Evolutionary conservation across 2,888 invertebrate species (phyloP).

Genomic region (Leptinotarsa juncta): DNA sequence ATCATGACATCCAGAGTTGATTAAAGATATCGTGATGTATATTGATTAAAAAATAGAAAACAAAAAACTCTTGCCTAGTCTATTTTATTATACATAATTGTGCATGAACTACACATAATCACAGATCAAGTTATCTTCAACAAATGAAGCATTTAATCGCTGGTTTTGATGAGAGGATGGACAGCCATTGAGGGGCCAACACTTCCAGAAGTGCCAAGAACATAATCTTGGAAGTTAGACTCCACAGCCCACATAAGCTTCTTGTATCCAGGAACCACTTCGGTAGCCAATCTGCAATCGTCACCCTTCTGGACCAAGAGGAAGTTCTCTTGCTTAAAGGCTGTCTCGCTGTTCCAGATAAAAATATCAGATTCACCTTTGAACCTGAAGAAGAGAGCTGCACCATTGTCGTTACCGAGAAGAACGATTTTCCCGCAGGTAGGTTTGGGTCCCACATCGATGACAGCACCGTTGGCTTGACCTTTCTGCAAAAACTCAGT

Average conservation of each 20-base stretch:
- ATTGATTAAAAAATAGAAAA: not conserved
- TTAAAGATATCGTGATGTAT: conserved; percentile 4
- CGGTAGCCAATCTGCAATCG: conserved; percentile 72
- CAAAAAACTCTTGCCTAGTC: conserved; percentile 17
- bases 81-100: conserved; percentile 35
- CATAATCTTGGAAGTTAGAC: conserved; percentile 76
- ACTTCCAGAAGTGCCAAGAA: conserved; percentile 71
- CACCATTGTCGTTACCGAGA: conserved; percentile 72
- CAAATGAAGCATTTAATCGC: conserved; percentile 54
- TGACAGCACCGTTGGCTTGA: conserved; percentile 69
- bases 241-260: conserved; percentile 71
- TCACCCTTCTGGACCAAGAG: conserved; percentile 70
- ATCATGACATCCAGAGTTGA: not conserved
- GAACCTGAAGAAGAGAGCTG: conserved; percentile 72
- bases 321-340: conserved; percentile 70
- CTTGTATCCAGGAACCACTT: conserved; percentile 67
- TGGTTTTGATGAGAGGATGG: conserved; percentile 71
- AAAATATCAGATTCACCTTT: conserved; percentile 73
- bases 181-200: conserved; percentile 72
- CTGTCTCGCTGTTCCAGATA: conserved; percentile 73
- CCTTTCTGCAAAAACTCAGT: conserved; percentile 69
- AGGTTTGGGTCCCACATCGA: conserved; percentile 69
- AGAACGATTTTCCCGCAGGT: conserved; percentile 67
- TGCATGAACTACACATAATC: conserved; percentile 41
- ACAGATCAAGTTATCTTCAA: conserved; percentile 37